Conservation (phyloP, 2,888 invertebrate species). For the Augiades crinisus region DNA sequence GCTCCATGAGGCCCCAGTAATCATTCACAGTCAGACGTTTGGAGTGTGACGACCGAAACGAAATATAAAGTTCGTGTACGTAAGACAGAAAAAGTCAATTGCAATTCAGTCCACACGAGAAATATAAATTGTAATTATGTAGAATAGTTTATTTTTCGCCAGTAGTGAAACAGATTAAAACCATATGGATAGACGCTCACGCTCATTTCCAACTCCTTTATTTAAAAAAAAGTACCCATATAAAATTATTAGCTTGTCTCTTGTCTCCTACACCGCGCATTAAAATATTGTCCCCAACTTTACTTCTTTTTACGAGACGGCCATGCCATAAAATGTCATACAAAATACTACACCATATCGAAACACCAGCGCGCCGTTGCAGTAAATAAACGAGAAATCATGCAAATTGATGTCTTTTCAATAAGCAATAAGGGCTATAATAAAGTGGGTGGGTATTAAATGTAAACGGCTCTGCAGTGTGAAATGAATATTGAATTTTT, state of each 20-base stretch:
- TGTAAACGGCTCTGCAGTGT: constrained; percentile 38
- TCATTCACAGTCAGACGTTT: too few relatives aligned
- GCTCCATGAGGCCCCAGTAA: too few relatives aligned
- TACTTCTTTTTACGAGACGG: constrained; percentile 53
- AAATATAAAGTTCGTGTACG: too few relatives aligned
- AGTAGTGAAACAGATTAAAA: too few relatives aligned
- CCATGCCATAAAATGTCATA: constrained; percentile 60
- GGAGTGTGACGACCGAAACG: too few relatives aligned
- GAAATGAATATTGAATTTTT: constrained; percentile 63
- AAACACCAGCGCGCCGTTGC: constrained; percentile 34
- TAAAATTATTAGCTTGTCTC: neutral
- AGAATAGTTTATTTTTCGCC: too few relatives aligned
- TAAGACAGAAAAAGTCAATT: too few relatives aligned
- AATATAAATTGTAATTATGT: too few relatives aligned
- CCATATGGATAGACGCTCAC: too few relatives aligned
- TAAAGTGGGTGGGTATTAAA: neutral
- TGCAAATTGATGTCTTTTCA: constrained; percentile 33
- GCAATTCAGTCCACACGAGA: too few relatives aligned
- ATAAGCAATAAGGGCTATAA: constrained; percentile 6
- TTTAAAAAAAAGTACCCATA: too few relatives aligned
- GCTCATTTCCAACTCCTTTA: too few relatives aligned
- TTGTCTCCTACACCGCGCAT: constrained; percentile 36
- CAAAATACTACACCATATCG: constrained; percentile 53
- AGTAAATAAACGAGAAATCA: constrained; percentile 11
- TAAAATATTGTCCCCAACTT: constrained; percentile 45